Percentiles rank a stretch among this genome's conserved stretches.
phyloP scores from a whole-genome alignment of 2,888 invertebrate genomes.

The Drosophila barbarae region DNA sequence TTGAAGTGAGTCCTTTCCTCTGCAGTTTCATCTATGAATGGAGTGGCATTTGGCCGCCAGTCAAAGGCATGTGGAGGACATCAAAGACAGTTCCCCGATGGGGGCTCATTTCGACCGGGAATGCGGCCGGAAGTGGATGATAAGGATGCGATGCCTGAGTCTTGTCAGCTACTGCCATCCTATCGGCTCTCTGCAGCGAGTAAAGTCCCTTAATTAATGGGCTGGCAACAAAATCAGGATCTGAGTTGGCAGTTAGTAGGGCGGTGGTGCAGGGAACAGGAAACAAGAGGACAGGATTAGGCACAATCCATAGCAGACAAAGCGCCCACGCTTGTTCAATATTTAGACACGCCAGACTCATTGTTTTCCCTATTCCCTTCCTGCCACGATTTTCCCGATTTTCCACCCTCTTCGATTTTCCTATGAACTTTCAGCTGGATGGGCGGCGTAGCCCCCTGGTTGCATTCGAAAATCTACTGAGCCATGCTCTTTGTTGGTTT shows the following conservation, averaged over 20 bases:
- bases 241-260: not conserved
- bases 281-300: conserved; percentile 15
- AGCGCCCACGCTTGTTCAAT: conserved; percentile 21
- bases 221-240: not conserved
- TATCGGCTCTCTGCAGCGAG: not conserved
- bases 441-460: conserved; percentile 36
- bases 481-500: conserved; percentile 68
- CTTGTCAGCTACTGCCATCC: conserved; percentile 9
- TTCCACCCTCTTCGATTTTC: not conserved
- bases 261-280: not conserved
- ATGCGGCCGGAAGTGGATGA: not conserved
- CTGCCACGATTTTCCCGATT: too few relatives aligned
- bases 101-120: conserved; percentile 4
- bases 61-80: not conserved
- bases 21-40: too few relatives aligned
- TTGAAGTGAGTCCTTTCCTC: not conserved
- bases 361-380: conserved; percentile 17
- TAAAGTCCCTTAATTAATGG: conserved; percentile 16
- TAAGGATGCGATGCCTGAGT: not conserved
- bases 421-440: not conserved
- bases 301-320: conserved; percentile 11
- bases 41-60: not conserved
- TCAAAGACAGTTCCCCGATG: conserved; percentile 10
- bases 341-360: conserved; percentile 30
- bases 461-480: conserved; percentile 56